Evolutionary conservation across 2,888 invertebrate species (phyloP).

Genomic region (Pteria penguin): DNA sequence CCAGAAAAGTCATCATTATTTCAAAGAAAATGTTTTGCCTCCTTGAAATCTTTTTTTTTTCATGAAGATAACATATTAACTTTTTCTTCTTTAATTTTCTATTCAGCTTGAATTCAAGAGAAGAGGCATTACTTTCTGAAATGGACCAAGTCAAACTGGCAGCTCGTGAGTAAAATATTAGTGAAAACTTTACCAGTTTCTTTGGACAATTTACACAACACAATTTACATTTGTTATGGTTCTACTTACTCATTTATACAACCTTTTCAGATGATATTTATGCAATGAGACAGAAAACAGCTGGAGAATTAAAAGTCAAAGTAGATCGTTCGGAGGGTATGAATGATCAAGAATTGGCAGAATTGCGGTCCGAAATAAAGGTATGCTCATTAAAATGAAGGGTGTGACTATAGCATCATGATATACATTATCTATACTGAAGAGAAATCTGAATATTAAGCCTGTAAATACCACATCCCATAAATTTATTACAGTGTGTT

Average conservation of each 20-base stretch:
- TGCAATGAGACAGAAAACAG: slow-evolving; percentile 70
- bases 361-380: slow-evolving; percentile 78
- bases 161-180: slow-evolving; percentile 66
- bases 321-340: slow-evolving; percentile 72
- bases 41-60: too few species aligned
- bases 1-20: neutral
- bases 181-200: neutral
- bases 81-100: neutral
- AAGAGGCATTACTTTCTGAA: slow-evolving; percentile 66
- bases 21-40: neutral
- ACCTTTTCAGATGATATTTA: slow-evolving; percentile 69
- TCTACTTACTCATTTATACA: too few species aligned
- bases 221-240: too few species aligned
- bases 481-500: too few species aligned
- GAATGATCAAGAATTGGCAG: slow-evolving; percentile 71
- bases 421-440: too few species aligned
- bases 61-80: neutral
- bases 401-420: too few species aligned
- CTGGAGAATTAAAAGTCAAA: slow-evolving; percentile 69
- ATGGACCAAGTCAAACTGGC: slow-evolving; percentile 69
- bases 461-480: too few species aligned
- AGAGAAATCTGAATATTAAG: too few species aligned
- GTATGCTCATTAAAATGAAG: slow-evolving; percentile 49
- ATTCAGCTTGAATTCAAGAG: slow-evolving; percentile 73
- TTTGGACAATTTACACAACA: neutral